Evolutionary conservation across 1,140 invertebrate genomes (phyloP).

Genomic region (Elymnias hypermnestra): DNA sequence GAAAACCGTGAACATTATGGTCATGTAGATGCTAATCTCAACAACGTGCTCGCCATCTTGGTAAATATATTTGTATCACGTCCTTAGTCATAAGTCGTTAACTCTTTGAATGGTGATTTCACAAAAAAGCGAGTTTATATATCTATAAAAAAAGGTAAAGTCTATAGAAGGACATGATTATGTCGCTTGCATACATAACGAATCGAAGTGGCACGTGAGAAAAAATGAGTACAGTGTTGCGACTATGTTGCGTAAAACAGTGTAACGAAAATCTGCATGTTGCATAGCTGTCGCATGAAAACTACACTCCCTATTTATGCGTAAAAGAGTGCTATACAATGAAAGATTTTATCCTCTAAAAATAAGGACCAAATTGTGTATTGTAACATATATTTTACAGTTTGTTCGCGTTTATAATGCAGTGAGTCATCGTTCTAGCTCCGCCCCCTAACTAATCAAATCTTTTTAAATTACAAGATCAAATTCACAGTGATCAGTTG

Average conservation of each 20-base stretch:
- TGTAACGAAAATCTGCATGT: slow-evolving; percentile 3
- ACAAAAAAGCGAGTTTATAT: slow-evolving; percentile 49
- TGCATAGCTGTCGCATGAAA: neutral
- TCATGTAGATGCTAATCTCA: slow-evolving; percentile 57
- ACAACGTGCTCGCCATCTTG: slow-evolving; percentile 38
- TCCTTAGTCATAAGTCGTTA: slow-evolving; percentile 64
- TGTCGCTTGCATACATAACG: slow-evolving; percentile 47
- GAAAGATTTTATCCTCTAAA: no score
- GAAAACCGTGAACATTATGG: slow-evolving; percentile 57
- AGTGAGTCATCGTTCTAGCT: no score
- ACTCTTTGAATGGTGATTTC: slow-evolving; percentile 49
- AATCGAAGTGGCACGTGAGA: slow-evolving; percentile 58
- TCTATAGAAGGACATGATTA: slow-evolving; percentile 48
- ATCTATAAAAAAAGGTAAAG: slow-evolving; percentile 48
- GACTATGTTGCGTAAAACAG: slow-evolving; percentile 23
- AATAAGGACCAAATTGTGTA: no score
- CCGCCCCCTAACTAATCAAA: no score
- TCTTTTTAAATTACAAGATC: no score
- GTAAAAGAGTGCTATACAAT: no score
- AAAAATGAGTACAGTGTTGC: slow-evolving; percentile 28
- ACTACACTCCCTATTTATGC: neutral
- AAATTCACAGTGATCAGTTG: no score
- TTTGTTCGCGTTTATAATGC: no score
- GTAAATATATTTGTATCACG: slow-evolving; percentile 63
- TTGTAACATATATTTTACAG: no score